Percentiles rank a stretch among this genome's conserved stretches.
Conservation (phyloP, 2,113 vertebrate genomes). For the Prolemur simus region DNA sequence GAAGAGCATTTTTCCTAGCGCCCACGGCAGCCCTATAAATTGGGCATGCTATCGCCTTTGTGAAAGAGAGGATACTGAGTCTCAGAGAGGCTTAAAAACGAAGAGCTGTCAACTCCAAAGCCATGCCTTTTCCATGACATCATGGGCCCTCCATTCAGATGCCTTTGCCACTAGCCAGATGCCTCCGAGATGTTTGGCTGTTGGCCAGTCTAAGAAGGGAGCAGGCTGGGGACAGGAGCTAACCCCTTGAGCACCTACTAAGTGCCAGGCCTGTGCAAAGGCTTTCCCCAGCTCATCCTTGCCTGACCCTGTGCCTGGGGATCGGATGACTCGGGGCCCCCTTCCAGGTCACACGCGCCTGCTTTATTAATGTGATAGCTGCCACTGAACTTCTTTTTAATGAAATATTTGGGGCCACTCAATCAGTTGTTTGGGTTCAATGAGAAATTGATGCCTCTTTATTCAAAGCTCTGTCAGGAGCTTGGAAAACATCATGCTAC, state of each 20-base stretch:
- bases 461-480: constrained; percentile 71
- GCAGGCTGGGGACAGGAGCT: neutral
- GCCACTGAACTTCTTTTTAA: constrained; percentile 47
- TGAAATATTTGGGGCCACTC: constrained; percentile 67
- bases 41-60: neutral
- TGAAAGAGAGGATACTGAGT: constrained; percentile 19
- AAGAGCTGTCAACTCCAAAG: constrained; percentile 64
- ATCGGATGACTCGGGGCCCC: neutral
- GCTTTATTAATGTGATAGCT: constrained; percentile 41
- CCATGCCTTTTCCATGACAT: constrained; percentile 73
- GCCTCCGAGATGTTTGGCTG: constrained; percentile 71
- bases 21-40: neutral
- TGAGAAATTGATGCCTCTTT: constrained; percentile 74
- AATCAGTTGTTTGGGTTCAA: constrained; percentile 69
- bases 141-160: constrained; percentile 68
- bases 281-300: neutral
- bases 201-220: constrained; percentile 55
- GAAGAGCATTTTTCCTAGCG: neutral
- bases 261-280: neutral
- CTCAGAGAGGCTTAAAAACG: constrained; percentile 44
- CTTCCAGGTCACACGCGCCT: constrained; percentile 67
- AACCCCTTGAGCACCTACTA: constrained; percentile 44
- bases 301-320: neutral
- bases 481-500: constrained; percentile 74
- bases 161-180: constrained; percentile 67